Base-by-base conservation (phyloP, 2,113 vertebrate genomes). In the Lamprologus tigripictilis region DNA sequence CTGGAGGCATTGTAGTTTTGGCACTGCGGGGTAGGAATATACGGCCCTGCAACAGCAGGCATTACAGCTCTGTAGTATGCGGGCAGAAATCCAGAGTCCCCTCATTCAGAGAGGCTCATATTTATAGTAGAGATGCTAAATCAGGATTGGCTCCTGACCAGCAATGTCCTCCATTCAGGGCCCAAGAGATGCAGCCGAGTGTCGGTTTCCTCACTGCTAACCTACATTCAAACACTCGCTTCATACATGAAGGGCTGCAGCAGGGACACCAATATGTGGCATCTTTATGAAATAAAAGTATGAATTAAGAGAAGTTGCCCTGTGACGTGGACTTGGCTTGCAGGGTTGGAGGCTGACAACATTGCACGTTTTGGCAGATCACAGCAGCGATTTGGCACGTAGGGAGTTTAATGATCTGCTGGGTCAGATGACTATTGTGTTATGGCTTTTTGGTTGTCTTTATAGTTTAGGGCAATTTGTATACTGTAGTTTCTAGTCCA, bases 121-220 rank as follows among this genome's bases (percentile, higher is more conserved):
- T 96, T 96, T 96, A 96, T 96, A 96, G 95, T 87, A 83, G 80
- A 84, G 92, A 91, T 86, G 85, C 95, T 96, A 95, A 96, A 94
- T 93, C 86, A 78, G 94, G 94, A 95, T 80, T 97, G 96, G 96
- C 95, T 92, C 86, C 80, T 81, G 89, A 94, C 94, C 95, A 96
- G 95, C 93, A 93, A 93, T 88, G 94, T 92, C 92, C 92, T 94
- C 95, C 92, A 94, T 93, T 93, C 94, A 91, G 90, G 68, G 61
- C 93, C 93, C 94, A 54, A 35, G 92, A 91, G 94, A 93, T 88
- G 87, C 58, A 37, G 83, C 6, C 5, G 14, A 92, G 93, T 93
- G 93, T 95, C 92, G 2, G 85, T 91, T 95, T 93, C 88, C 91
- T 92, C 80, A 26, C 87, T 35, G 93, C 89, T 95, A 95, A 94